Evolutionary conservation across 2,113 vertebrate species (phyloP), one percentile per base, ranked within the genome.

Genomic region (Megaceryle maxima): DNA sequence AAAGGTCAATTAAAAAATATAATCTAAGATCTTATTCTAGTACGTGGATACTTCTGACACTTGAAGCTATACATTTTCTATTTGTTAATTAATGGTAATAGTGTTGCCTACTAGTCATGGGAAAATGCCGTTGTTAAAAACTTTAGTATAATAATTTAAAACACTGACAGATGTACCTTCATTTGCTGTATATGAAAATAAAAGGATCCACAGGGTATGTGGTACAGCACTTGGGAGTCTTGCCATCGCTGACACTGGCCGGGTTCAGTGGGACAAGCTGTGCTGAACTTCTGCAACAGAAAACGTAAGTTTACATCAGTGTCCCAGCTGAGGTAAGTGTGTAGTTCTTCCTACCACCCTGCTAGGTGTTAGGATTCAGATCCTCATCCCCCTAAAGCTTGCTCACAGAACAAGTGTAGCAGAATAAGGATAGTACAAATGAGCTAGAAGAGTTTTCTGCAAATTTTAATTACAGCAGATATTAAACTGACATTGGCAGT

Each of bases 251-350:
- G 67, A 66, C 21, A 13, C 37, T 29, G 21, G 25, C 80, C 73
- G 79, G 69, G 53, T 33, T 55, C 83, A 62, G 31, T 0, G 66
- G 29, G 39, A 63, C 43, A 72, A 73, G 35, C 33, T 14, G 43
- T 43, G 63, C 31, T 29, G 56, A 81, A 91, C 64, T 41, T 56
- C 95, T 97, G 96, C 73, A 90, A 94, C 3, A 95, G 73, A 87
- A 73, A 72, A 96, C 35, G 78, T 12, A 41, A 82, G 53, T 19
- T 81, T 26, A 77, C 20, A 59, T 53, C 8, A 22, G 26, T 33
- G 28, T 29, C 16, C 26, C 41, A 48, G 14, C 35, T 39, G 48
- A 35, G 43, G 26, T 13, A 59, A 51, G 50, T 5, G 3, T 8
- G 11, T 6, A 43, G 28, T 6, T 72, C 31, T 44, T 66, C n/a